Percentiles rank a stretch among this genome's conserved stretches.
These are phyloP conservation scores for Myanophis thanlyinensis DNA, from an alignment of 2,113 vertebrate species.

Conservation along the genomic window DNA sequence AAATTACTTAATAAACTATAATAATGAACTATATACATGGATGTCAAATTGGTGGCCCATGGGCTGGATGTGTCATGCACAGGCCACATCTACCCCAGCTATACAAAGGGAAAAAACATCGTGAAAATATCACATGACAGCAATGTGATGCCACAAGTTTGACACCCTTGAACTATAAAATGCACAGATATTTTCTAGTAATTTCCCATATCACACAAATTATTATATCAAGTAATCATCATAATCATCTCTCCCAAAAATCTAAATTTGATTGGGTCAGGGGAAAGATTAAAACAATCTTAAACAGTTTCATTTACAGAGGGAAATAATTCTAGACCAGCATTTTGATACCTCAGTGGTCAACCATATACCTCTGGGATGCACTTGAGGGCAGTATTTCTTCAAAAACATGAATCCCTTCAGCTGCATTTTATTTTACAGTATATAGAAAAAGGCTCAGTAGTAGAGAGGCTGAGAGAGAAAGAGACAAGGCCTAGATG, in stretches of 20 bases:
- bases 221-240: neutral
- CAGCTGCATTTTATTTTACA: neutral
- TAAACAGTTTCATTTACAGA: slow-evolving; percentile 22
- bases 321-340: neutral
- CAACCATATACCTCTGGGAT: neutral
- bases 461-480: neutral
- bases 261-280: neutral
- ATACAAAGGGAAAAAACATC: accelerated
- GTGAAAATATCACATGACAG: too few species aligned
- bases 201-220: neutral
- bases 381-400: slow-evolving; percentile 69
- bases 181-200: neutral
- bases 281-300: slow-evolving; percentile 2
- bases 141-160: too few species aligned
- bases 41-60: too few species aligned
- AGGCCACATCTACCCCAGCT: too few species aligned
- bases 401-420: slow-evolving; percentile 19
- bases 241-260: neutral
- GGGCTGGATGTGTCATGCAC: too few species aligned
- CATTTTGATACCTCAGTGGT: neutral
- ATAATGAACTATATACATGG: neutral
- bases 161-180: neutral
- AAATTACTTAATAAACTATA: neutral
- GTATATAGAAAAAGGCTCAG: neutral
- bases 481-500: neutral